Base-by-base conservation (phyloP, 2,888 invertebrate genomes). In the Fragum whitleyi region DNA sequence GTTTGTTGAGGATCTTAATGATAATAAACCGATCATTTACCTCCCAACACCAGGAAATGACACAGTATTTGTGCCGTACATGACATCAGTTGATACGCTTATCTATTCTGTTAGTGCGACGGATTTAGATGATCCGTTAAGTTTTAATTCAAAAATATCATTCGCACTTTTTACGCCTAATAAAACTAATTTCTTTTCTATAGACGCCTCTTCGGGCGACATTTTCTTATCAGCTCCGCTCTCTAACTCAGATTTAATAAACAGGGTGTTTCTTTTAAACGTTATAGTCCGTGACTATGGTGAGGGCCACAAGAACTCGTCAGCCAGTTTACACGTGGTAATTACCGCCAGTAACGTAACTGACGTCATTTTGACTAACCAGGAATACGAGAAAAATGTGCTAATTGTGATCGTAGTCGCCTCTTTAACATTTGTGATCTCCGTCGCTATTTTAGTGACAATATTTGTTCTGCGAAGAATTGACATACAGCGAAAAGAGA, bases 1-100 rank as follows among this genome's bases (percentile, higher is more conserved):
- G 11, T 85, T 84, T 23, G 88, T 93, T 14, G 82, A 86, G 5
- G 93, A 92, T 74, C 86, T 87, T 32, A 93, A 93, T 67, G 92
- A 92, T 75, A 90, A 92, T 71, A 67, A 77, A 3, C 93, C 93
- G 0, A 77, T 86, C 11, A 91, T 93, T 53, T 65, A 83, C 14
- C 88, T 88, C 23, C 91, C 91, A 7, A 86, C 81, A 29, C 76
- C 83, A 11, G 77, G 80, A 9, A 92, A 92, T 80, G 81, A 90
- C 73, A 90, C 90, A 0, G 83, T 90, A 3, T 72, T 72, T 11
- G 75, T 92, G 3, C 74, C 84, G 7, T 87, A 83, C 1, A 81
- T 88, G 42, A 86, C 87, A 0, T 72, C 85, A 16, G 82, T 88
- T 0, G 87, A 86, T 19, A 82, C 83, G 0, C 68, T 87, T 11